phyloP scores from a whole-genome alignment of 2,888 invertebrate species.

The Seira sanloemensis region DNA sequence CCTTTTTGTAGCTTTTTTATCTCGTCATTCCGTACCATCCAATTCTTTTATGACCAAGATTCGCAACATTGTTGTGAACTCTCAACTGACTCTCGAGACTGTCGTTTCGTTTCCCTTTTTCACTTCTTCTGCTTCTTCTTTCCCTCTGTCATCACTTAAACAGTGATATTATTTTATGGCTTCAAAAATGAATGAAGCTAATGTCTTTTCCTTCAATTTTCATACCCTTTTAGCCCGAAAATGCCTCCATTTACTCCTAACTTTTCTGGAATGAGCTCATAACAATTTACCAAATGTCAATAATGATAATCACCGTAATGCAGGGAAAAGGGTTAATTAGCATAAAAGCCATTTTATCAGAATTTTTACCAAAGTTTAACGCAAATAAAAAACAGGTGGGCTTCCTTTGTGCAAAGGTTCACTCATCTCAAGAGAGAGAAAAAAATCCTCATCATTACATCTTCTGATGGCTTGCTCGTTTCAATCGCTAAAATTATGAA shows the following conservation, averaged over 20 bases:
- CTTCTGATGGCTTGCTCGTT: neutral
- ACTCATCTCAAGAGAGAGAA: neutral
- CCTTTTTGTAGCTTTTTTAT: neutral
- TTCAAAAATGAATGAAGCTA: neutral
- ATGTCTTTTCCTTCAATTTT: neutral
- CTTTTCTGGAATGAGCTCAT: neutral
- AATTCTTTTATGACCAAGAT: constrained; percentile 36
- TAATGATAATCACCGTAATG: neutral
- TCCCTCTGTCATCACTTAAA: constrained; percentile 17
- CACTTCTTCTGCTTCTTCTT: constrained; percentile 9
- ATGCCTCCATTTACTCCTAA: neutral
- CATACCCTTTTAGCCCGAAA: neutral
- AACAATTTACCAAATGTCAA: constrained; percentile 1
- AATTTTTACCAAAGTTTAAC: too few species aligned
- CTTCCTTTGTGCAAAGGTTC: too few species aligned
- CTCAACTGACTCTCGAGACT: neutral
- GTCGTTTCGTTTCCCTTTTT: neutral
- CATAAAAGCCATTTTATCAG: too few species aligned
- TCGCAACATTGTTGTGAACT: constrained; percentile 43
- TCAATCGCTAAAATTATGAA: neutral
- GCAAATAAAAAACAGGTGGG: too few species aligned
- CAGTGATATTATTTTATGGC: neutral
- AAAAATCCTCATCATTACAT: neutral
- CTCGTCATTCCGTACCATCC: neutral
- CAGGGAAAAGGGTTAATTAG: neutral